A percentile compares a stretch with the other conserved stretches of the same genome.
Evolutionary conservation across 1,140 invertebrate genomes (phyloP).

Genomic region (Bombyx mandarina): DNA sequence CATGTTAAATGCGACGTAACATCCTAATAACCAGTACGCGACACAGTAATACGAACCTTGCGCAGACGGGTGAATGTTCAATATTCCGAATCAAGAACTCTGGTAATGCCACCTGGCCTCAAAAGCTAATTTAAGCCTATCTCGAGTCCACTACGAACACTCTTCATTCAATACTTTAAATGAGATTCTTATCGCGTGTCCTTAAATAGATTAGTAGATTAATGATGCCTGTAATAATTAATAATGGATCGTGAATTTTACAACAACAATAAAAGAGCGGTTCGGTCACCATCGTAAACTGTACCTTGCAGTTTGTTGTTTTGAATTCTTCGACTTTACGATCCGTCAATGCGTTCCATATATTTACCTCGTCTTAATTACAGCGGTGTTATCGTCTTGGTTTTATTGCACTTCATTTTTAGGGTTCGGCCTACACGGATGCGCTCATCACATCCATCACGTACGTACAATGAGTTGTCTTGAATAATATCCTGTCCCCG

Average conservation of each 20-base stretch:
- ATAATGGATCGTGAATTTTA: conserved; percentile 70
- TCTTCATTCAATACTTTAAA: conserved; percentile 71
- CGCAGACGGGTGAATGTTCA: conserved; percentile 7
- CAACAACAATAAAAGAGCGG: conserved; percentile 66
- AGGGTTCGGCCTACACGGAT: conserved; percentile 3
- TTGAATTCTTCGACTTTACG: conserved; percentile 60
- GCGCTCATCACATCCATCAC: not conserved
- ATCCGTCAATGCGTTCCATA: conserved; percentile 61
- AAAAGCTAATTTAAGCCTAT: conserved; percentile 59
- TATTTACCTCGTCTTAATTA: conserved; percentile 65
- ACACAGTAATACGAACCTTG: too few relatives aligned
- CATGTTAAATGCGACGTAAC: conserved; percentile 12
- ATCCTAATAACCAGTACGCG: conserved; percentile 13
- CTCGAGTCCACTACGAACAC: conserved; percentile 65
- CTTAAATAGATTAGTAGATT: conserved; percentile 71
- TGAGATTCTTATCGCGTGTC: conserved; percentile 66
- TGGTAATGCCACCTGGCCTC: conserved; percentile 10
- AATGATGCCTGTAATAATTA: conserved; percentile 71
- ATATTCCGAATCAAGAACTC: conserved; percentile 8
- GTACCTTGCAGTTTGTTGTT: conserved; percentile 59
- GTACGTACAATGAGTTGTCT: too few relatives aligned
- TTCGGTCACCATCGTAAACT: conserved; percentile 53
- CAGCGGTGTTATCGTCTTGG: conserved; percentile 40
- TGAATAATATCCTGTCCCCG: too few relatives aligned
- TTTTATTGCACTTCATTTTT: conserved; percentile 54